Conservation (phyloP, 2,888 invertebrate genomes). For the Monoplex corrugatus region DNA sequence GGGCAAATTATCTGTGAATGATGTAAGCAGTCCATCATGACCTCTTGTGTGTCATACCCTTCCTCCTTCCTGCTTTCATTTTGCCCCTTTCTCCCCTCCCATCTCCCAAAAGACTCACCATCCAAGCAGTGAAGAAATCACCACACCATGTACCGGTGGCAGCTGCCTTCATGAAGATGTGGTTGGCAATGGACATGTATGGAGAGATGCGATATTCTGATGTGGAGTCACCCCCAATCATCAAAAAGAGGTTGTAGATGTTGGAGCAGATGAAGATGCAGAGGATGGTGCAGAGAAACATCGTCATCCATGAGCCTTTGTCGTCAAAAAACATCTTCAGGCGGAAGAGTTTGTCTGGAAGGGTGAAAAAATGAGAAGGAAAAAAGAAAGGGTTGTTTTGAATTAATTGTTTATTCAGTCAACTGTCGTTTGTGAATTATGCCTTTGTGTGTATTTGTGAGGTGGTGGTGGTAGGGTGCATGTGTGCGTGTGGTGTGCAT, state of each 20-base stretch:
- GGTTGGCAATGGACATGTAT: conserved; percentile 82
- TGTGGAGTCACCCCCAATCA: conserved; percentile 77
- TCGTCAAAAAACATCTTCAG: conserved; percentile 83
- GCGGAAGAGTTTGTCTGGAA: conserved; percentile 67
- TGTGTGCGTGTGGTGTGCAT: no score
- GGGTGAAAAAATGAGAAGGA: no score
- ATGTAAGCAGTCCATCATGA: no score
- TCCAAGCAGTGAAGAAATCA: conserved; percentile 84
- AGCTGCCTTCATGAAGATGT: conserved; percentile 83
- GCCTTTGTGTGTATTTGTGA: no score
- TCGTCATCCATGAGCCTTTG: conserved; percentile 84
- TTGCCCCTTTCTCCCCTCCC: no score
- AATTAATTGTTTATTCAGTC: no score
- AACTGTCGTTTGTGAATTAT: no score
- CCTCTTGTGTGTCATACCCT: no score
- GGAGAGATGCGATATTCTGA: conserved; percentile 81
- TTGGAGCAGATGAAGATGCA: conserved; percentile 83
- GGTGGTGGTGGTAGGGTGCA: no score
- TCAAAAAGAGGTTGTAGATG: conserved; percentile 82
- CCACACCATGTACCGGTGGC: conserved; percentile 84
- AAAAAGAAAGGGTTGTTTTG: no score
- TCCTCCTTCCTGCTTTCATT: background rate
- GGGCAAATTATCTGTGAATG: no score
- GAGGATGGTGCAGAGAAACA: conserved; percentile 83
- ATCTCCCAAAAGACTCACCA: conserved; percentile 73